A percentile compares a stretch with the other conserved stretches of the same genome.
Evolutionary conservation across 2,888 invertebrate genomes (phyloP).

Genomic region (Zeuzera pyrina): DNA sequence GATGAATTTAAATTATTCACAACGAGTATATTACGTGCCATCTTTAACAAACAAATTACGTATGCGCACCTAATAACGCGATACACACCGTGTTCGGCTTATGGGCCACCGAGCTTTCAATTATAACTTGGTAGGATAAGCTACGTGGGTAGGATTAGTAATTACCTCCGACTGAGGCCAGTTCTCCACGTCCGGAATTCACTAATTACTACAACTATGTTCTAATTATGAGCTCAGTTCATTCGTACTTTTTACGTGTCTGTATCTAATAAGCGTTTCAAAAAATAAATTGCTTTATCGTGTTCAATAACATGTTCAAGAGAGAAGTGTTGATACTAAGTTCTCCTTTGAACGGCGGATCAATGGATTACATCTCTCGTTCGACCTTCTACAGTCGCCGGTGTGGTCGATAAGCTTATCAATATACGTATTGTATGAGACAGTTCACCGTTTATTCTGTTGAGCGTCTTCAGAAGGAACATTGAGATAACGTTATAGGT

Average conservation of each 20-base stretch:
- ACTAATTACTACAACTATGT: slow-evolving; percentile 44
- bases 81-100: slow-evolving; percentile 51
- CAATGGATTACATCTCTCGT: too few relatives aligned
- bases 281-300: slow-evolving; percentile 12
- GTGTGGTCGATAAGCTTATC: too few relatives aligned
- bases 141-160: slow-evolving; percentile 50
- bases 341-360: too few relatives aligned
- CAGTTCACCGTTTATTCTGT: too few relatives aligned
- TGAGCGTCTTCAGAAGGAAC: too few relatives aligned
- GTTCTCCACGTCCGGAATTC: slow-evolving; percentile 29
- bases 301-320: too few relatives aligned
- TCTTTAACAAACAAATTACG: slow-evolving; percentile 73
- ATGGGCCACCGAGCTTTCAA: slow-evolving; percentile 62
- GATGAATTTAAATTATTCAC: slow-evolving; percentile 73
- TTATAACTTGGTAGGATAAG: slow-evolving; percentile 62
- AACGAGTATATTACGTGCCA: slow-evolving; percentile 68
- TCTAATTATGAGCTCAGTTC: slow-evolving; percentile 42
- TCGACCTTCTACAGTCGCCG: too few relatives aligned
- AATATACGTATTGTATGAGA: too few relatives aligned
- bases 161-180: slow-evolving; percentile 45
- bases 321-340: too few relatives aligned
- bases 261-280: slow-evolving; percentile 20
- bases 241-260: slow-evolving; percentile 33
- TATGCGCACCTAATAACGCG: slow-evolving; percentile 68
- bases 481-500: too few relatives aligned